These are phyloP conservation scores for Leguminivora glycinivorella DNA, from an alignment of 1,140 invertebrate genomes.

Conservation along the genomic window DNA sequence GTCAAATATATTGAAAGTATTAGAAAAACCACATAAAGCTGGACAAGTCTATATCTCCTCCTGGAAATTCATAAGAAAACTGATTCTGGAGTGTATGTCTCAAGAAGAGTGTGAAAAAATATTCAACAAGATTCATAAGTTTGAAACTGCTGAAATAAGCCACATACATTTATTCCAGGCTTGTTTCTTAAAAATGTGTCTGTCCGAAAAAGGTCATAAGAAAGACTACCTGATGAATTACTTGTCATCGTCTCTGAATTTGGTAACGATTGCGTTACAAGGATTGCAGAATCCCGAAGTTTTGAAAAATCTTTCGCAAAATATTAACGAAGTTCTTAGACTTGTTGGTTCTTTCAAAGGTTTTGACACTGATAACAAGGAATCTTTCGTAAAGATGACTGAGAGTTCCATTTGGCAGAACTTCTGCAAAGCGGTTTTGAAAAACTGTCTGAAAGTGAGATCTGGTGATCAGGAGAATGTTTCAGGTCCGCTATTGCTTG, in stretches of 20 bases:
- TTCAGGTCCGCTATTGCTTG: slow-evolving; percentile 72
- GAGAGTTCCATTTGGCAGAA: slow-evolving; percentile 82
- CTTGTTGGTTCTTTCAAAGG: slow-evolving; percentile 47
- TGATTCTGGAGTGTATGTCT: slow-evolving; percentile 80
- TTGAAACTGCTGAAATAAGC: slow-evolving; percentile 79
- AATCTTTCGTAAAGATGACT: slow-evolving; percentile 72
- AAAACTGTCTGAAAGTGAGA: slow-evolving; percentile 80
- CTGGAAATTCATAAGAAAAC: slow-evolving; percentile 72
- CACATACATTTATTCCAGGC: slow-evolving; percentile 79
- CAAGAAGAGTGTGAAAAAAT: slow-evolving; percentile 77
- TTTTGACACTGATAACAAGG: slow-evolving; percentile 53
- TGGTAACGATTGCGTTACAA: slow-evolving; percentile 79
- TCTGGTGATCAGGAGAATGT: slow-evolving; percentile 57
- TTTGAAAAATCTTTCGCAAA: slow-evolving; percentile 67
- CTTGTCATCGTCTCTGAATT: slow-evolving; percentile 78
- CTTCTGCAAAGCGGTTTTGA: slow-evolving; percentile 83
- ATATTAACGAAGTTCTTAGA: slow-evolving; percentile 60
- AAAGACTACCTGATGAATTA: slow-evolving; percentile 78
- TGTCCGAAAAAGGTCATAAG: slow-evolving; percentile 51
- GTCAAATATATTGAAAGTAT: slow-evolving; percentile 79
- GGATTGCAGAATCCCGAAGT: slow-evolving; percentile 70
- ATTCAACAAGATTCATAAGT: slow-evolving; percentile 80
- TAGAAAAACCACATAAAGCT: slow-evolving; percentile 83
- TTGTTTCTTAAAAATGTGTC: slow-evolving; percentile 76
- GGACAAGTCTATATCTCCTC: slow-evolving; percentile 80